Conservation (phyloP, 64 coral and sea anemone genomes). For the Montipora capricornis region DNA sequence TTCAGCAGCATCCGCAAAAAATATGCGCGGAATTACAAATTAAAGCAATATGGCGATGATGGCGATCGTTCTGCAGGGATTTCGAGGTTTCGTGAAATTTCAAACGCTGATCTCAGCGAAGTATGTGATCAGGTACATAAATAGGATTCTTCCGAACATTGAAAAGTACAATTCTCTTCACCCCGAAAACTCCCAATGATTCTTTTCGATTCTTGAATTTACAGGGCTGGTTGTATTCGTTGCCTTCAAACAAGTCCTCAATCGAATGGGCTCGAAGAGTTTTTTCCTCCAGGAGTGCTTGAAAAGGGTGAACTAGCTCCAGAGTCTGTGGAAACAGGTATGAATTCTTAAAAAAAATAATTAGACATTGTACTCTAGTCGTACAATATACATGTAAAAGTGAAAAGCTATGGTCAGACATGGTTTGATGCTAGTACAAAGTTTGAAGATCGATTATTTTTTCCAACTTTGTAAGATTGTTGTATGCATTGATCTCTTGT, state of each 20-base stretch:
- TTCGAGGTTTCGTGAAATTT: constrained; percentile 33
- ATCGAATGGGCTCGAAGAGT: constrained; percentile 82
- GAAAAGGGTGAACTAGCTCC: constrained; percentile 90
- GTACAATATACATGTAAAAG: too few relatives aligned
- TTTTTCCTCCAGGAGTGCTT: constrained; percentile 86
- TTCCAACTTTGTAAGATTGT: too few relatives aligned
- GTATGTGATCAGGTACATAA: constrained; percentile 17
- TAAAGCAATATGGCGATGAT: constrained; percentile 81
- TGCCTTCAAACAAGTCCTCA: constrained; percentile 50
- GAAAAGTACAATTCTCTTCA: neutral
- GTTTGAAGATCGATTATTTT: too few relatives aligned
- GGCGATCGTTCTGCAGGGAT: constrained; percentile 63
- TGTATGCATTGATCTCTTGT: too few relatives aligned
- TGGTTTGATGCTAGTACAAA: too few relatives aligned
- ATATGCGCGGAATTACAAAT: neutral
- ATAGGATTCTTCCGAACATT: neutral
- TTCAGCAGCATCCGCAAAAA: neutral
- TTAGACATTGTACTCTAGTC: too few relatives aligned
- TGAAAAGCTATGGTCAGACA: too few relatives aligned
- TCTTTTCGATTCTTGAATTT: neutral
- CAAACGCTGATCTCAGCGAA: constrained; percentile 7
- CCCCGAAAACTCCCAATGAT: neutral
- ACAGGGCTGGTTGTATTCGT: neutral
- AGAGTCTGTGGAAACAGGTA: constrained; percentile 93
- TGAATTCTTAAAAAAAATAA: neutral